Base-by-base conservation (phyloP, 2,113 vertebrate genomes). In the Rhabdornis inornatus region DNA sequence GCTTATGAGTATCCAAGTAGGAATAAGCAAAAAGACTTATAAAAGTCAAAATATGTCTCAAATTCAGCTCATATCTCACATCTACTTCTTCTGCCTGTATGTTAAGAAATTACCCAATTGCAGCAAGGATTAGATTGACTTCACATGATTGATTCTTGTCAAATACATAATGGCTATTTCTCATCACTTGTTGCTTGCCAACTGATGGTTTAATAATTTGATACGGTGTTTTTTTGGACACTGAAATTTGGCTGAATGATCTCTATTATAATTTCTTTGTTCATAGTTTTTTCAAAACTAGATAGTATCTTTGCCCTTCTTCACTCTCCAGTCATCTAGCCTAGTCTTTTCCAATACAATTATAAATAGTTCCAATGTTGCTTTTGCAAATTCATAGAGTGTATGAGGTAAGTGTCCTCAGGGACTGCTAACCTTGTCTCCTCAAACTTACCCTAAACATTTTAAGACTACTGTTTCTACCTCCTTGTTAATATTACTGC, bases 401-500 rank as follows among this genome's bases (percentile, higher is more conserved):
- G 23, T 66, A 22, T 50, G 45, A 82, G 22, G 8, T 57, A 92
- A 63, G 14, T 57, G 11, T 71, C 44, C 84, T 89, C 83, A 75
- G 35, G 33, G 50, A 47, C 39, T 93, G 37, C 17, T 70, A 77
- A 70, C 63, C 61, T 33, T 42, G 30, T 81, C 42, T 87, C 35
- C 53, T 92, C 59, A 75, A 56, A 82, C 42, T 90, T 94, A 63
- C 3, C 89, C 53, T 64, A 64, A 31, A 49, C 42, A 33, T 59
- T 21, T 40, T 50, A 90, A 69, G 37, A 87, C n/a, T 72, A 53
- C 79, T 80, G n/a, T 74, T 93, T 90, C 39, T 61, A 21, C 39
- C 68, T 83, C 60, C 35, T 78, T 89, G 39, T 90, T 94, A 93
- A 63, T 93, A 78, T 87, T 86, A 66, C 70, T 96, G 55, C 76